Conservation (phyloP, 2,113 vertebrate species). For the Halcyon senegalensis region DNA sequence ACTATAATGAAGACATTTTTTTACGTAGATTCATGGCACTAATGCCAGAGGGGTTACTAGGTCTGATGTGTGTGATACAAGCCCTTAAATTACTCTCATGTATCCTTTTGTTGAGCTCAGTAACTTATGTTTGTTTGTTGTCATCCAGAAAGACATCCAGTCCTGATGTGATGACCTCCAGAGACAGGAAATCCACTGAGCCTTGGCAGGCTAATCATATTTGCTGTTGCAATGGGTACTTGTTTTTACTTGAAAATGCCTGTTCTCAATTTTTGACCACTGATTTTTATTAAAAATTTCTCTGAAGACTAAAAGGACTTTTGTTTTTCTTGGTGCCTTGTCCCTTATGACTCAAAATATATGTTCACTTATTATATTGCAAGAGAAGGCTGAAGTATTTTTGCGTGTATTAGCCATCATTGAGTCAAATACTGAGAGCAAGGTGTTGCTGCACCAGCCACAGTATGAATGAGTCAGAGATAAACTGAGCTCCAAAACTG, state of each 20-base stretch:
- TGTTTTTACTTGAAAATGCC: not conserved
- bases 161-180: not conserved
- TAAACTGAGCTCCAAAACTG: not conserved
- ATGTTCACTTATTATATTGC: not conserved
- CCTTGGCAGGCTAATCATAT: slow-evolving; percentile 1
- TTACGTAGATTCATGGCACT: not conserved
- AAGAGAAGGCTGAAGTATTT: not conserved
- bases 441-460: not conserved
- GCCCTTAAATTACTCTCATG: not conserved
- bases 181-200: not conserved
- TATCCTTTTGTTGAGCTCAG: not conserved
- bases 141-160: slow-evolving; percentile 1
- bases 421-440: not conserved
- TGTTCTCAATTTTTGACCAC: not conserved
- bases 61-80: not conserved
- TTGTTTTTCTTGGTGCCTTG: not conserved
- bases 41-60: not conserved
- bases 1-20: not conserved
- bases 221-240: not conserved
- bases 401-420: not conserved
- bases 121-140: not conserved
- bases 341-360: not conserved
- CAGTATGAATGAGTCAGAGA: not conserved
- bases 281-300: not conserved
- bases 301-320: not conserved